phyloP scores from a whole-genome alignment of 1,140 invertebrate genomes.

The Penaeus japonicus region DNA sequence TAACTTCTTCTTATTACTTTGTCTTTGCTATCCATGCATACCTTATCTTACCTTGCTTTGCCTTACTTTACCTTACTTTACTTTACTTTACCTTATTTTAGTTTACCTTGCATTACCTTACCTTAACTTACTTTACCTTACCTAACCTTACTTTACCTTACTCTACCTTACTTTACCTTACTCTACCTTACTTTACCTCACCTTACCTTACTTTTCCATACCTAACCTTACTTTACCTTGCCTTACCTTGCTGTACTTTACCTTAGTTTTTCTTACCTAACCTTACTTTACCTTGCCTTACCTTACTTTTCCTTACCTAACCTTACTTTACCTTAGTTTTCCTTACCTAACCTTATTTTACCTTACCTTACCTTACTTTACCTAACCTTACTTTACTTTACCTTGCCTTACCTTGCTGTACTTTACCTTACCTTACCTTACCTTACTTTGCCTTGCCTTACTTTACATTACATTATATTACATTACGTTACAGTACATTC shows the following conservation, averaged over 20 bases:
- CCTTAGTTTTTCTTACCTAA: neutral
- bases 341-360: neutral
- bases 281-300: neutral
- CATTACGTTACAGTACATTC: neutral
- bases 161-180: neutral
- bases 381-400: neutral
- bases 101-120: neutral
- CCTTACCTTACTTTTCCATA: neutral
- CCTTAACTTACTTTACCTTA: neutral
- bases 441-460: neutral
- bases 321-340: neutral
- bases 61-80: neutral
- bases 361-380: neutral
- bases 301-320: neutral
- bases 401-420: neutral
- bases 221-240: neutral
- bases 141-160: neutral
- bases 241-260: neutral
- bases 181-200: neutral
- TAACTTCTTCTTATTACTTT: no score
- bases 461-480: neutral
- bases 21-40: no score
- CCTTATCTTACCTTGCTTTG: neutral
- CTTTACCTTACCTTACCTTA: neutral
- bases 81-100: neutral